These are phyloP conservation scores for Notechis scutatus DNA, from an alignment of 2,113 vertebrate species.

Conservation along the genomic window DNA sequence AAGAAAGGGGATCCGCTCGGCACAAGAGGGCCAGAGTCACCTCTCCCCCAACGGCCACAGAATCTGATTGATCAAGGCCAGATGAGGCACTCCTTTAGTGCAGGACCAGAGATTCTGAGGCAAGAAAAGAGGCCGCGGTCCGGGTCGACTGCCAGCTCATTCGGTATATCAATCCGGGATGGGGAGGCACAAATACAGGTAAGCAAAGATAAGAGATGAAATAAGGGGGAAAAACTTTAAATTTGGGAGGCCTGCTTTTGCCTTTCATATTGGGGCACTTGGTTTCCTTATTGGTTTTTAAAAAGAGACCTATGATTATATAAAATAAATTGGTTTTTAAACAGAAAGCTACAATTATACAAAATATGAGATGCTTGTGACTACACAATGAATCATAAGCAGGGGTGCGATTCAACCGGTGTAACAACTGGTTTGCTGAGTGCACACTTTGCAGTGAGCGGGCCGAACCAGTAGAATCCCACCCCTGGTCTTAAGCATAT, in stretches of 20 bases:
- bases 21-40: slow-evolving; percentile 74
- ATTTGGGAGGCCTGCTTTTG: background rate
- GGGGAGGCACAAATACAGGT: slow-evolving; percentile 96
- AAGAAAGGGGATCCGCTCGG: slow-evolving; percentile 70
- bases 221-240: background rate
- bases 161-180: slow-evolving; percentile 84
- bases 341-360: background rate
- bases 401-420: too few relatives aligned
- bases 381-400: background rate
- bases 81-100: slow-evolving; percentile 92
- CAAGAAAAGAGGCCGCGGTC: slow-evolving; percentile 90
- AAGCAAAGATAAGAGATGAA: background rate
- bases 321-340: background rate
- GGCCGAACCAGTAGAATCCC: too few relatives aligned
- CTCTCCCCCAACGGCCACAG: slow-evolving; percentile 83
- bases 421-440: too few relatives aligned
- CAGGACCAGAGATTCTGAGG: slow-evolving; percentile 87
- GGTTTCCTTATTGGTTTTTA: too few relatives aligned
- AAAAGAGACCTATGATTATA: background rate
- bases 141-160: slow-evolving; percentile 86
- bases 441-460: too few relatives aligned
- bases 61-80: slow-evolving; percentile 87
- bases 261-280: background rate
- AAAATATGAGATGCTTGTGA: background rate
- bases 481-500: background rate